These are phyloP conservation scores for Perca fluviatilis DNA, from an alignment of 2,113 vertebrate genomes.

Conservation along the genomic window DNA sequence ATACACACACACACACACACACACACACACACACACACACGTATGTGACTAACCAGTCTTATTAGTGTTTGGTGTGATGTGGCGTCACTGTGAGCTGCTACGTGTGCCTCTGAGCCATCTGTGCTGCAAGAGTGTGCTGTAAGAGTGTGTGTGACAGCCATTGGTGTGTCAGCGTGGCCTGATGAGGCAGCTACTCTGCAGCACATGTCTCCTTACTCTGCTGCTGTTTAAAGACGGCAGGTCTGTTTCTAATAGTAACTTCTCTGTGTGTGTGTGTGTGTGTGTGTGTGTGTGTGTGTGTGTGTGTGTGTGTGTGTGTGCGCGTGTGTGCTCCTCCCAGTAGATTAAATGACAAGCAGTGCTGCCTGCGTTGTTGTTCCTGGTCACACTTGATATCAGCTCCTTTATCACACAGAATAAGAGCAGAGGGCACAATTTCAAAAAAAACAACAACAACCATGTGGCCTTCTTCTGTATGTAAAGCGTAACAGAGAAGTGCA, in stretches of 20 bases:
- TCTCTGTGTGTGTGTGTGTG: too few relatives aligned
- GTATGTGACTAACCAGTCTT: slow-evolving; percentile 37
- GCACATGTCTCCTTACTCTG: slow-evolving; percentile 45
- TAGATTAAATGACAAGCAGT: slow-evolving; percentile 27
- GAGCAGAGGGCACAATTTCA: slow-evolving; percentile 24
- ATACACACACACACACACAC: slow-evolving; percentile 23
- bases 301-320: slow-evolving; percentile 7
- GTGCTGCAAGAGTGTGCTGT: slow-evolving; percentile 28
- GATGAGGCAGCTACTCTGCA: slow-evolving; percentile 39
- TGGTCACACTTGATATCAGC: slow-evolving; percentile 27
- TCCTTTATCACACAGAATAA: slow-evolving; percentile 25
- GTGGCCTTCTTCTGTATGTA: neutral
- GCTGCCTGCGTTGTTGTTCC: neutral
- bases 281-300: slow-evolving; percentile 6
- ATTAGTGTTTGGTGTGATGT: slow-evolving; percentile 46
- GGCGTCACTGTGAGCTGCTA: slow-evolving; percentile 45
- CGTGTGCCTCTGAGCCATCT: slow-evolving; percentile 53
- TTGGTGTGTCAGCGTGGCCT: slow-evolving; percentile 35
- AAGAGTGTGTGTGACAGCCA: slow-evolving; percentile 35
- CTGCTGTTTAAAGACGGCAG: slow-evolving; percentile 13
- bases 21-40: slow-evolving; percentile 4
- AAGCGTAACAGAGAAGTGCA: neutral
- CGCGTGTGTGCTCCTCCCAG: slow-evolving; percentile 10
- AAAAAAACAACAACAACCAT: neutral
- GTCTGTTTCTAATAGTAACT: slow-evolving; percentile 35